A percentile compares a stretch with the other conserved stretches of the same genome.
phyloP scores from a whole-genome alignment of 2,797 vertebrate genomes.

The Malacoctenus gilli region DNA sequence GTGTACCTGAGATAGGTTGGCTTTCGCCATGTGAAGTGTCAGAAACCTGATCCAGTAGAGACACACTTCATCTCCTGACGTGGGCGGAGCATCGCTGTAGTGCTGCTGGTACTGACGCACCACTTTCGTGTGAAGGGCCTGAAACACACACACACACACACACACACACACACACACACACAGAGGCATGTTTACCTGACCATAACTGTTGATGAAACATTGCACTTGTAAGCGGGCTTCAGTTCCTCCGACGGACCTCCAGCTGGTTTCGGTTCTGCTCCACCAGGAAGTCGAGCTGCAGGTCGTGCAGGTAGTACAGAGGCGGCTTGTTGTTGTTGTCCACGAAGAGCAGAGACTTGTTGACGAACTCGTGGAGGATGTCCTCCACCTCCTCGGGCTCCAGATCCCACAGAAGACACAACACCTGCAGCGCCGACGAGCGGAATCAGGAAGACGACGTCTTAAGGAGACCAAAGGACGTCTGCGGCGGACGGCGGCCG shows the following conservation, averaged over 20 bases:
- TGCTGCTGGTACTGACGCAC: slow-evolving; percentile 88
- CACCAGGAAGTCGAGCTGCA: slow-evolving; percentile 95
- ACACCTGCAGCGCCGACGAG: slow-evolving; percentile 86
- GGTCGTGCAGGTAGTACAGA: slow-evolving; percentile 95
- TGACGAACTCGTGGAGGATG: slow-evolving; percentile 93
- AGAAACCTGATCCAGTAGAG: slow-evolving; percentile 95
- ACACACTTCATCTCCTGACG: slow-evolving; percentile 85
- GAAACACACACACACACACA: not conserved
- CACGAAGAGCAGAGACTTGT: slow-evolving; percentile 93
- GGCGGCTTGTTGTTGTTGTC: slow-evolving; percentile 89
- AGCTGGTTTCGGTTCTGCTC: slow-evolving; percentile 90
- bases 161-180: not conserved
- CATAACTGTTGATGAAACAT: too few relatives aligned
- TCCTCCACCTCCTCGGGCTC: slow-evolving; percentile 96
- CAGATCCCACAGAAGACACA: slow-evolving; percentile 93
- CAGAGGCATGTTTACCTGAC: too few relatives aligned
- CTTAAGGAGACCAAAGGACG: too few relatives aligned
- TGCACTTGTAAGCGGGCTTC: too few relatives aligned
- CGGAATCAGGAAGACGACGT: too few relatives aligned
- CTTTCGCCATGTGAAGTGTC: slow-evolving; percentile 93
- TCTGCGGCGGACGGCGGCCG: too few relatives aligned
- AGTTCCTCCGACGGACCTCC: slow-evolving; percentile 66
- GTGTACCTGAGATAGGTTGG: slow-evolving; percentile 86
- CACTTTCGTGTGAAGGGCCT: slow-evolving; percentile 88
- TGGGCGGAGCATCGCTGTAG: slow-evolving; percentile 77